A percentile compares a stretch with the other conserved stretches of the same genome.
Evolutionary conservation across 2,797 vertebrate species (phyloP).

Genomic region (Cheirogaleus major): DNA sequence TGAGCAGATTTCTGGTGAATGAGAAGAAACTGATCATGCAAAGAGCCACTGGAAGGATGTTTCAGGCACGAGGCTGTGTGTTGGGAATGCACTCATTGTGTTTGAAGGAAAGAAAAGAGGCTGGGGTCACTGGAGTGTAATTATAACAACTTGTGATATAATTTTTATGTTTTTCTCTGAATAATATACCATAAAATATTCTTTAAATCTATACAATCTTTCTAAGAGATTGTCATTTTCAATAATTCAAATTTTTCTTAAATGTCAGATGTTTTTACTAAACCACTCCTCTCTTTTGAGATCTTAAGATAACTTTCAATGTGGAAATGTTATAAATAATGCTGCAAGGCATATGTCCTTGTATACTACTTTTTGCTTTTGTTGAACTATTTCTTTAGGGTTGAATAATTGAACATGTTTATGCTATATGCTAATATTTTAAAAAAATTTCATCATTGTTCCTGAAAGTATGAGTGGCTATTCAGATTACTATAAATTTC

Average conservation of each 20-base stretch:
- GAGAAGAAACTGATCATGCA: too few species aligned
- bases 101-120: background rate
- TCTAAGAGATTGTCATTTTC: background rate
- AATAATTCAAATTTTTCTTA: background rate
- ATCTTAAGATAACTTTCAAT: background rate
- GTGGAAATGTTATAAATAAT: background rate
- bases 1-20: background rate
- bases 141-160: background rate
- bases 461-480: background rate
- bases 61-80: background rate
- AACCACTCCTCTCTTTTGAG: background rate
- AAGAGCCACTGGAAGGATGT: background rate
- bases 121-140: background rate
- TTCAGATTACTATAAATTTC: background rate
- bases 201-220: too few species aligned
- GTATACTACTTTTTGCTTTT: background rate
- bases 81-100: background rate
- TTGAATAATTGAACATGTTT: background rate
- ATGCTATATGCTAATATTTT: background rate
- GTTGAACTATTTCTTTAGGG: background rate
- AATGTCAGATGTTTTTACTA: background rate
- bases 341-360: background rate
- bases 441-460: background rate
- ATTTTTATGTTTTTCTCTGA: background rate
- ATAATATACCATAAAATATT: background rate